Base-by-base conservation (phyloP, 2,113 vertebrate genomes). In the Scartelaos histophorus region DNA sequence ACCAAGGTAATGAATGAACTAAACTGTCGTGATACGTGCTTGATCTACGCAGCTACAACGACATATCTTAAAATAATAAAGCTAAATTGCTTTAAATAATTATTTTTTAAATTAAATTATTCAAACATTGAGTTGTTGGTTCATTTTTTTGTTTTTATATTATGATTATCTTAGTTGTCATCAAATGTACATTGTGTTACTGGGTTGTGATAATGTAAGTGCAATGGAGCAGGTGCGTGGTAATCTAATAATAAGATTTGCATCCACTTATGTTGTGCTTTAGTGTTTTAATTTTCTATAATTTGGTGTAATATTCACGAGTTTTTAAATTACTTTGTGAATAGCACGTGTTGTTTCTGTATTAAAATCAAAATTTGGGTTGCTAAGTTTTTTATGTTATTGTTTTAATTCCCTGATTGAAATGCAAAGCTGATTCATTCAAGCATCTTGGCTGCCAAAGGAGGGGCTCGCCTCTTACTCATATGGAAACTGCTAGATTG, bases 401-500 rank as follows among this genome's bases (percentile, higher is more conserved):
- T 4, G 29, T 3, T 19, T 10, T 29, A 29, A 29, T 29, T 29
- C 29, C 29, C 2, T 29, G 29, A 58, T 35, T n/a, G 1, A 64
- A 9, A 29, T 11, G 15, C 15, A 29, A 16, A 6, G 34, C 46
- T 54, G 58, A 64, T 80, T 74, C 68, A 62, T 46, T n/a, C 4
- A 51, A 22, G 12, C 13, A 46, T 61, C 58, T 45, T 22, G 47
- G 7, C 4, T 7, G 54, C 1, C 13, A 53, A 10, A 73, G 71
- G 85, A 80, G 81, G 77, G 71, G 79, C 67, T 74, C 62, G 11
- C 3, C 67, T 64, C 29, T 2, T 1, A 70, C 67, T 77, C 35
- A 61, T 25, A 22, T 82, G 54, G 75, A 87, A 85, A 74, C 61
- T 80, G 62, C 82, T 65, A 46, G 80, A 87, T 35, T 66, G 76